Conservation (phyloP, 2,113 vertebrate species). For the Pan paniscus region DNA sequence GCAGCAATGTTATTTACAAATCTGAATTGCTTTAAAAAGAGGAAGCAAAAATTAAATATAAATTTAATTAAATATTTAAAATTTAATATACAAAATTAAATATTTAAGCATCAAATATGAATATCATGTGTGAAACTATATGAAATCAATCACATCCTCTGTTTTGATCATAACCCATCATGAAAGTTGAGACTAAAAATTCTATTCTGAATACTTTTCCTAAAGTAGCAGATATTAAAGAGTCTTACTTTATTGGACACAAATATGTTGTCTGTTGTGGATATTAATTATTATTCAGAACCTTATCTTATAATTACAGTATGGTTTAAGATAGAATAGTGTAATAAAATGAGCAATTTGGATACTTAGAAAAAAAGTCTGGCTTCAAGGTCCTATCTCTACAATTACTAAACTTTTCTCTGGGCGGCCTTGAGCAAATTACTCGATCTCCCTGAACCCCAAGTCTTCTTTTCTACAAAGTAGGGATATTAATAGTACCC, state of each 20-base stretch:
- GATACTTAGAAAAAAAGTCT: neutral
- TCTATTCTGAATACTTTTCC: neutral
- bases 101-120: neutral
- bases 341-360: slow-evolving; percentile 31
- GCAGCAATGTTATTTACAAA: neutral
- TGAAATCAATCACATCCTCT: neutral
- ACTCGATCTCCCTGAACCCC: neutral
- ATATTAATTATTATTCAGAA: slow-evolving; percentile 28
- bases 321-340: neutral
- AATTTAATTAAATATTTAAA: neutral
- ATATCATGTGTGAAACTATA: neutral
- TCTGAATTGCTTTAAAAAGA: slow-evolving; percentile 35
- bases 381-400: neutral
- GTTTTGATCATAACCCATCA: neutral
- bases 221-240: neutral
- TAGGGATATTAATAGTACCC: neutral
- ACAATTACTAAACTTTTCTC: neutral
- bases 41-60: neutral
- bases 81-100: too few relatives aligned
- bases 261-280: neutral
- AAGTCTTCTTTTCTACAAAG: slow-evolving; percentile 16
- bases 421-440: neutral
- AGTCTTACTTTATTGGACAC: neutral
- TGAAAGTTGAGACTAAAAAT: neutral
- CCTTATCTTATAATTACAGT: slow-evolving; percentile 10